phyloP scores from a whole-genome alignment of 2,113 vertebrate genomes.

The Burhinus bistriatus region DNA sequence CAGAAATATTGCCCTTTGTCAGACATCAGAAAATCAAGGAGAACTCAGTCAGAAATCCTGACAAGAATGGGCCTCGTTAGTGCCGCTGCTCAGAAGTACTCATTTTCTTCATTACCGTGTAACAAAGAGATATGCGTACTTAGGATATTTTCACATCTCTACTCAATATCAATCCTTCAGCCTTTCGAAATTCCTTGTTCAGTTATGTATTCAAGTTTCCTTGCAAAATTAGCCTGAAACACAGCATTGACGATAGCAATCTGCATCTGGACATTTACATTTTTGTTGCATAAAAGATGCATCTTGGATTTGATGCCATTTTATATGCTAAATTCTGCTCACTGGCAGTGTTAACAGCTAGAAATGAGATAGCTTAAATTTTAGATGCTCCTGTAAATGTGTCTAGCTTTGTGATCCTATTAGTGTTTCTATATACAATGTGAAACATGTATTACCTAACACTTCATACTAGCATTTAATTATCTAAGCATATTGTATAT shows the following conservation, averaged over 20 bases:
- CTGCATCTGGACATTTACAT: constrained; percentile 46
- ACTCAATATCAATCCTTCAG: neutral
- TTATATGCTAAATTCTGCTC: neutral
- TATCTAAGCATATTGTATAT: neutral
- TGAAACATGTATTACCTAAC: neutral
- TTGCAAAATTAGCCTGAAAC: constrained; percentile 27
- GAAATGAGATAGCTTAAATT: neutral
- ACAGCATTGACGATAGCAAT: neutral
- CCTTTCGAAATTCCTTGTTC: neutral
- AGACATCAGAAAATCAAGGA: neutral
- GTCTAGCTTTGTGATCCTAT: neutral
- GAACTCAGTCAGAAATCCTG: neutral
- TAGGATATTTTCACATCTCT: constrained; percentile 12
- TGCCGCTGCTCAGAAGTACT: constrained; percentile 7
- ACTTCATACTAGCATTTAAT: neutral
- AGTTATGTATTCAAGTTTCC: neutral
- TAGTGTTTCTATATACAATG: neutral
- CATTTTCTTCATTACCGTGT: neutral
- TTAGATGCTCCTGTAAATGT: neutral
- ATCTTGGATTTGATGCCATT: neutral
- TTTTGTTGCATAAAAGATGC: neutral
- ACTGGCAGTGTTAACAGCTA: neutral
- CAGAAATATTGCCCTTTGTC: neutral
- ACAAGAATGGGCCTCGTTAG: constrained; percentile 20
- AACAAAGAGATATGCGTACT: constrained; percentile 25